Percentiles rank a stretch among this genome's conserved stretches.
Evolutionary conservation across 2,113 vertebrate genomes (phyloP).

Genomic region (Cyprinodon variegatus): DNA sequence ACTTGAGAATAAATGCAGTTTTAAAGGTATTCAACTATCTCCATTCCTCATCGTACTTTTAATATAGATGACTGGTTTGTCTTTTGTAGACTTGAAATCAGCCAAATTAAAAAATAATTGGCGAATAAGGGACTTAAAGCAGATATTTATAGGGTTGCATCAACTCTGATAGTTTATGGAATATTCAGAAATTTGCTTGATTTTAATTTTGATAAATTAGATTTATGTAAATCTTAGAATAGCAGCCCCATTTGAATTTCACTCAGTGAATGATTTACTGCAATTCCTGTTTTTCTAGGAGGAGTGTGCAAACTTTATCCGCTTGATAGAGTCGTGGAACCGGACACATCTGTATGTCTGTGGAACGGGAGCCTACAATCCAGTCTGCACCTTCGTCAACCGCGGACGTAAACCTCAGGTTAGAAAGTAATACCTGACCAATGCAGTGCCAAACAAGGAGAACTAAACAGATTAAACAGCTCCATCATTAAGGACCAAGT

Average conservation of each 20-base stretch:
- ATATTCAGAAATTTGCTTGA: constrained; percentile 10
- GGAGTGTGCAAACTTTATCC: constrained; percentile 96
- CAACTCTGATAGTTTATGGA: neutral
- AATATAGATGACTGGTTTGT: constrained; percentile 16
- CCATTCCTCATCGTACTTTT: constrained; percentile 13
- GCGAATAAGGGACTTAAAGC: constrained; percentile 20
- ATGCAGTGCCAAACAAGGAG: neutral
- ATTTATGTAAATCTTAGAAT: too few species aligned
- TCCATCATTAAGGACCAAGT: constrained; percentile 13
- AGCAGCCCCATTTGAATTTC: neutral
- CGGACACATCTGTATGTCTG: constrained; percentile 95
- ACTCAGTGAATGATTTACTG: neutral
- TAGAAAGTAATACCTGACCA: constrained; percentile 49
- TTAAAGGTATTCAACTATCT: neutral
- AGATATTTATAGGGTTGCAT: constrained; percentile 6
- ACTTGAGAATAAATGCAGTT: neutral
- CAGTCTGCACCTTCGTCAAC: constrained; percentile 94
- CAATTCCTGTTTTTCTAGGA: constrained; percentile 78
- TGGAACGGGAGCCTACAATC: constrained; percentile 96
- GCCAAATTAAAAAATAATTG: constrained; percentile 42
- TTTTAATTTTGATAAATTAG: constrained; percentile 12
- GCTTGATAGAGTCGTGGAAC: constrained; percentile 98
- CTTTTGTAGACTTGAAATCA: constrained; percentile 39
- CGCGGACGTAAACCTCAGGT: constrained; percentile 94
- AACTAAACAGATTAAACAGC: constrained; percentile 10